Base-by-base conservation (phyloP, 2,797 vertebrate genomes). In the Hoplostethus atlanticus region DNA sequence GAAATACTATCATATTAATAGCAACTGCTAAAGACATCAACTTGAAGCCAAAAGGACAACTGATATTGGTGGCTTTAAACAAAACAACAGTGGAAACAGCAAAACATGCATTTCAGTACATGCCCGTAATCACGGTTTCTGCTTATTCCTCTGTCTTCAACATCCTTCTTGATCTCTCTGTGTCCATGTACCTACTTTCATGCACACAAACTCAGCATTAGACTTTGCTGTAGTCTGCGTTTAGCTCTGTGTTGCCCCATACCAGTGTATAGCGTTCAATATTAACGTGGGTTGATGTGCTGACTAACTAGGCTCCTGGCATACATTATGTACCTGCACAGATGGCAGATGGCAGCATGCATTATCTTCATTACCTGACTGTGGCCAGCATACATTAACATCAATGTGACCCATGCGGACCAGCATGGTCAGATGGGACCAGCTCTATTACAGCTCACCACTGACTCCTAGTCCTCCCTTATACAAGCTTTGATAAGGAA, bases 311-410 rank as follows among this genome's bases (percentile, higher is more conserved):
- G 71, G n/a, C 42, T n/a, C 21, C 60, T 71, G 34, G 80, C 80
- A 86, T 88, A 64, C 59, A 79, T 77, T 83, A 83, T 57, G 73
- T 77, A 75, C 74, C 79, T 72, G 75, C 50, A 58, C 77, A 65
- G 57, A 67, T 71, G 74, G 47, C 81, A 90, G 90, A 89, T 86
- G 85, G 85, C 44, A 30, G 78, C 80, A 83, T 80, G 81, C 79
- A 80, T 89, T 84, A 81, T 75, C 59, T 58, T 71, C 54, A 81
- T 83, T 84, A 84, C 69, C 44, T 60, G 54, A 64, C 68, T 85
- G 71, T 68, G 40, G 62, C 69, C 21, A n/a, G 68, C 77, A 70
- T 77, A 71, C 47, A 83, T 87, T 61, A 76, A 76, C 70, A 73
- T 84, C 61, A 77, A 71, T 68, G 51, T 81, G 61, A 64, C 59